Evolutionary conservation across 2,888 invertebrate species (phyloP).

Genomic region (Caenorhabditis japonica): DNA sequence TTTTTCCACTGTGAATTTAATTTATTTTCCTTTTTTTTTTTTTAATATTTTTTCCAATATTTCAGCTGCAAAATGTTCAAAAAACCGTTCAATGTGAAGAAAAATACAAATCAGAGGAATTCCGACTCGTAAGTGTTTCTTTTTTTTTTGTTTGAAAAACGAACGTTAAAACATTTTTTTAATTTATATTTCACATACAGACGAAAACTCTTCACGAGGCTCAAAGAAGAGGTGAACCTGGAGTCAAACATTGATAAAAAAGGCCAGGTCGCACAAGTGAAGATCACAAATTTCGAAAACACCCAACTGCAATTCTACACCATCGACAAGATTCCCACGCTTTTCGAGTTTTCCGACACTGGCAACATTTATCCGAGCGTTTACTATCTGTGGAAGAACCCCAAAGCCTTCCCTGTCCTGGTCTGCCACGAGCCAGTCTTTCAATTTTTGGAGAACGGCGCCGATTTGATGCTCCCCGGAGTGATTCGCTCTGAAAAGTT

Average conservation of each 20-base stretch:
- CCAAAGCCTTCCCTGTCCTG: constrained; percentile 61
- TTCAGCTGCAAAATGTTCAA: constrained; percentile 62
- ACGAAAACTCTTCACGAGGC: constrained; percentile 46
- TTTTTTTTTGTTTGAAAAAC: not conserved
- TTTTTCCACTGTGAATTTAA: constrained; percentile 6
- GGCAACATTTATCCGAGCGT: constrained; percentile 64
- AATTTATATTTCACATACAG: constrained; percentile 23
- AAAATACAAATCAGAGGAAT: constrained; percentile 69
- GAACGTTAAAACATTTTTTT: not conserved
- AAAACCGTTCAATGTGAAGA: constrained; percentile 70
- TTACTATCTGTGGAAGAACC: constrained; percentile 62
- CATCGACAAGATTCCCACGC: constrained; percentile 67
- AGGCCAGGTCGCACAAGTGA: constrained; percentile 57
- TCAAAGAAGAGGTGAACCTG: constrained; percentile 37
- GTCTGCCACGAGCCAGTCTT: constrained; percentile 67
- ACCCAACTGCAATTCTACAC: constrained; percentile 63
- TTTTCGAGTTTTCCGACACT: constrained; percentile 67
- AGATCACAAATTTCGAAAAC: constrained; percentile 55
- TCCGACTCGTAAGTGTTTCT: constrained; percentile 67
- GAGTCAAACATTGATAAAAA: constrained; percentile 46
- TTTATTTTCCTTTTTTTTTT: not conserved
- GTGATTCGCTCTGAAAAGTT: constrained; percentile 41
- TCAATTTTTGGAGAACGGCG: constrained; percentile 69
- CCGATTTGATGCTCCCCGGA: constrained; percentile 75
- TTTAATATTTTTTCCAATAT: no score